These are phyloP conservation scores for Gymnopithys bicolor DNA, from an alignment of 2,797 vertebrate species.

Conservation along the genomic window DNA sequence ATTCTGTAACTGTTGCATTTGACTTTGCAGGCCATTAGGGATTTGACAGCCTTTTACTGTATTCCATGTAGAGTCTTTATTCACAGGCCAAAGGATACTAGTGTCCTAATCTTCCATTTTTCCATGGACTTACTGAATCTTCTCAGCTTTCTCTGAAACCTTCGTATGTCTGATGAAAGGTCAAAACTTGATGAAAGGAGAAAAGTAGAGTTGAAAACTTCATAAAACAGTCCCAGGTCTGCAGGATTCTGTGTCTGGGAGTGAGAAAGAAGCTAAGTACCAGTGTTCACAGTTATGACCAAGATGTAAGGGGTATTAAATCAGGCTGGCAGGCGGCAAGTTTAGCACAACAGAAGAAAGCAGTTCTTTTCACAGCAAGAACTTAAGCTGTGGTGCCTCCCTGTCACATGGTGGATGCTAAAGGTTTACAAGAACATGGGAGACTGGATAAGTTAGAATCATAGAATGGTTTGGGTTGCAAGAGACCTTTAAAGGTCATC, in stretches of 20 bases:
- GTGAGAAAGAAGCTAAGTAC: neutral
- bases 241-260: neutral
- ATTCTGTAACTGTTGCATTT: neutral
- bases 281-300: neutral
- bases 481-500: neutral
- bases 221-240: neutral
- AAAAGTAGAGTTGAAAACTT: neutral
- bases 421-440: neutral
- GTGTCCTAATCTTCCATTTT: neutral
- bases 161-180: neutral
- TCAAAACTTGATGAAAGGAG: neutral
- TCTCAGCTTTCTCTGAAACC: neutral
- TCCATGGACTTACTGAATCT: neutral
- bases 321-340: neutral
- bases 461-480: neutral
- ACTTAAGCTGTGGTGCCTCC: neutral
- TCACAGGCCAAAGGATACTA: neutral
- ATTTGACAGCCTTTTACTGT: neutral
- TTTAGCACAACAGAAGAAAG: neutral
- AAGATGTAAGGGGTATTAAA: neutral
- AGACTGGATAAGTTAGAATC: neutral
- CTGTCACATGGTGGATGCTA: neutral
- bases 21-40: neutral
- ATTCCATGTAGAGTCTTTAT: neutral
- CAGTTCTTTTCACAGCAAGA: neutral